Conservation (phyloP, 1,140 invertebrate genomes). For the Agraylea sexmaculata region DNA sequence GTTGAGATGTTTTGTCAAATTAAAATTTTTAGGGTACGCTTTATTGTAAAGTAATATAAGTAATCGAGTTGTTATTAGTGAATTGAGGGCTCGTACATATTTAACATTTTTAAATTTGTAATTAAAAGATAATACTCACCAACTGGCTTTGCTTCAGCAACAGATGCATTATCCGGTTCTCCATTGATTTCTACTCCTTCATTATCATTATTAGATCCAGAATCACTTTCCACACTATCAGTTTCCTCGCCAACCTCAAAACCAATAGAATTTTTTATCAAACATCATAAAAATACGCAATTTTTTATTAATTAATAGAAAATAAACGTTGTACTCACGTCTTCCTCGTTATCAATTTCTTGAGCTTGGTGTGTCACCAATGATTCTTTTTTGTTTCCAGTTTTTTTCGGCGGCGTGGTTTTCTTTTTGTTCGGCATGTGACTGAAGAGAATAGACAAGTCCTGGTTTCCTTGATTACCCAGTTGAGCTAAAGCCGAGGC, state of each 20-base stretch:
- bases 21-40: too few species aligned
- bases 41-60: too few species aligned
- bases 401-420: slow-evolving; percentile 29
- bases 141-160: slow-evolving; percentile 60
- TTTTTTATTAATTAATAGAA: background rate
- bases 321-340: slow-evolving; percentile 28
- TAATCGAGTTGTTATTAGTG: too few species aligned
- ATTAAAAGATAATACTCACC: slow-evolving; percentile 28
- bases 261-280: background rate
- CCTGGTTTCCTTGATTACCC: slow-evolving; percentile 20
- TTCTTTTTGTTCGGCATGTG: slow-evolving; percentile 11
- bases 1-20: too few species aligned
- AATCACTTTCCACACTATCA: slow-evolving; percentile 29
- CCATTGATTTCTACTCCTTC: slow-evolving; percentile 33
- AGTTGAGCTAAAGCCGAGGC: slow-evolving; percentile 35
- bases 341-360: slow-evolving; percentile 27
- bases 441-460: slow-evolving; percentile 13
- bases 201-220: slow-evolving; percentile 22
- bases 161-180: slow-evolving; percentile 42
- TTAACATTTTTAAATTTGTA: too few species aligned
- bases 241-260: slow-evolving; percentile 39
- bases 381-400: slow-evolving; percentile 28
- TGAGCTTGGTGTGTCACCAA: slow-evolving; percentile 28
- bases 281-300: background rate
- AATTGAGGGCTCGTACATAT: too few species aligned